phyloP scores from a whole-genome alignment of 2,888 invertebrate species.

The Allophyes oxyacanthae region DNA sequence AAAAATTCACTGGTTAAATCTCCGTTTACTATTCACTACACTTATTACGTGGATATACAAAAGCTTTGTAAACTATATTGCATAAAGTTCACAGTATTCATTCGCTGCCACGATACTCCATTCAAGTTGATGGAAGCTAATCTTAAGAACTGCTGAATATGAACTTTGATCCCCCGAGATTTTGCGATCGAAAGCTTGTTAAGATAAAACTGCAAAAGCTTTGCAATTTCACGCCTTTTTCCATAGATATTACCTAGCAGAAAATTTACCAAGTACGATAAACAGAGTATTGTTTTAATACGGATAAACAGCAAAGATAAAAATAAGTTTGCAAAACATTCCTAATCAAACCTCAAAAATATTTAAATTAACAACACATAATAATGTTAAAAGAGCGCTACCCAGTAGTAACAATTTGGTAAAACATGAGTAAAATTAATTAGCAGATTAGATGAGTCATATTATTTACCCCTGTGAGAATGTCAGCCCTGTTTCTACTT shows the following conservation, averaged over 20 bases:
- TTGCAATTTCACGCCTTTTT: conserved; percentile 1
- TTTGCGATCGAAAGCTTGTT: not conserved
- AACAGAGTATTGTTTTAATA: no score
- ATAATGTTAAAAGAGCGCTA: conserved; percentile 3
- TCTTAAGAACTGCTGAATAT: conserved; percentile 1
- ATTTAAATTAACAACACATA: conserved; percentile 8
- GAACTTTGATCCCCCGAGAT: not conserved
- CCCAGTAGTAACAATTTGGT: conserved; percentile 6
- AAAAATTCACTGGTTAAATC: no score
- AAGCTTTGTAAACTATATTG: not conserved
- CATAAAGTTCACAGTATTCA: not conserved
- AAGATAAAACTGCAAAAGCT: not conserved
- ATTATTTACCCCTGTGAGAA: conserved; percentile 37
- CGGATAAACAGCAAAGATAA: no score
- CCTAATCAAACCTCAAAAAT: not conserved
- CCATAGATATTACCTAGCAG: not conserved
- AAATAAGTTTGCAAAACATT: no score
- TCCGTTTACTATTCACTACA: no score
- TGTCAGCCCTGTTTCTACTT: conserved; percentile 24
- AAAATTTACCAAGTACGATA: no score
- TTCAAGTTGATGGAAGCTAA: not conserved
- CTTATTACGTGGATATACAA: not conserved
- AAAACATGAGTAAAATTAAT: conserved; percentile 23
- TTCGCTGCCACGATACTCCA: not conserved
- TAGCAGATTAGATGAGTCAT: conserved; percentile 41